Percentiles rank a stretch among this genome's conserved stretches.
Evolutionary conservation across 2,113 vertebrate species (phyloP).

Genomic region (Callocephalon fimbriatum): DNA sequence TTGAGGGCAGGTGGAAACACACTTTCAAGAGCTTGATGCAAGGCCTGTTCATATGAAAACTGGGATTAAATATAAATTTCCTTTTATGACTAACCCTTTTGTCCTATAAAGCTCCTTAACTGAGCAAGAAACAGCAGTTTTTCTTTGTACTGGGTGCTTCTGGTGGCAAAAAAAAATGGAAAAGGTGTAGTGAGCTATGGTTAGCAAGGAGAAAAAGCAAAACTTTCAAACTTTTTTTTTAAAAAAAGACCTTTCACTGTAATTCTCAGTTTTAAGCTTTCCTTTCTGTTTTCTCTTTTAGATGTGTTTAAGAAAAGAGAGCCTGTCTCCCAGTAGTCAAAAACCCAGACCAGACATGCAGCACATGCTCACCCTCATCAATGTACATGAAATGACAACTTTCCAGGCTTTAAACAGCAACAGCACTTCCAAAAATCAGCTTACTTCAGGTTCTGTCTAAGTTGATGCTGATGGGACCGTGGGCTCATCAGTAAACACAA

Average conservation of each 20-base stretch:
- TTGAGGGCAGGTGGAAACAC: neutral
- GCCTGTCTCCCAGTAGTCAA: slow-evolving; percentile 56
- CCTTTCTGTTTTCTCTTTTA: slow-evolving; percentile 56
- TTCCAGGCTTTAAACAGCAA: neutral
- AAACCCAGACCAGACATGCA: slow-evolving; percentile 45
- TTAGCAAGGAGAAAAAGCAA: neutral
- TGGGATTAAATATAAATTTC: neutral
- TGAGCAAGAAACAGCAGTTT: neutral
- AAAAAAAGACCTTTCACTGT: neutral
- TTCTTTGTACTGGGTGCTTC: neutral
- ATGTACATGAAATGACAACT: neutral
- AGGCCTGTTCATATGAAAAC: neutral
- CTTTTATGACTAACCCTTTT: neutral
- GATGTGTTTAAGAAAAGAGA: slow-evolving; percentile 77
- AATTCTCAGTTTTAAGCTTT: neutral
- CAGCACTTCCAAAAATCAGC: slow-evolving; percentile 29
- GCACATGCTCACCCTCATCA: slow-evolving; percentile 46
- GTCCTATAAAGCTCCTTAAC: neutral
- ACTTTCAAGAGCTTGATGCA: neutral
- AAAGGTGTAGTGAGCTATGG: neutral
- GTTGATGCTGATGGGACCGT: fast-evolving
- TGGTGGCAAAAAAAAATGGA: neutral
- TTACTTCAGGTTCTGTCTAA: slow-evolving; percentile 37
- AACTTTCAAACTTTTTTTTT: neutral
- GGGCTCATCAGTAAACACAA: neutral